Evolutionary conservation across 2,113 vertebrate species (phyloP), one percentile per base, ranked within the genome.

Genomic region (Eolophus roseicapilla): DNA sequence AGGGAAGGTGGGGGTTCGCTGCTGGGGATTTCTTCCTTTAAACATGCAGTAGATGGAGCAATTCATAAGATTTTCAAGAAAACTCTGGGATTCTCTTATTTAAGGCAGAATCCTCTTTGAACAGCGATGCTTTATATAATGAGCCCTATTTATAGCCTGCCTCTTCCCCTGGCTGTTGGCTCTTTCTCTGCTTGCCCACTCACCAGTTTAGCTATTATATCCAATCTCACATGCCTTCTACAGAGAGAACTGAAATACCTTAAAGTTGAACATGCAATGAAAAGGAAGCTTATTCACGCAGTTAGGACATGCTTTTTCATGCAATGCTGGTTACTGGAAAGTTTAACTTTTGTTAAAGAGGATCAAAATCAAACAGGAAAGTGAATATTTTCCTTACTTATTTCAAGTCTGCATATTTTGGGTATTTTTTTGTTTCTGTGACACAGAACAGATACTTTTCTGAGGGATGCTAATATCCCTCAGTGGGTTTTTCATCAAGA

Each of bases 331-430:
- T 81, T 64, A 82, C 60, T 52, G 47, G 23, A 6, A 93, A 74
- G 41, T 63, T 79, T 41, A 90, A 77, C 82, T 96, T 90, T 28
- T 70, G 64, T 83, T 77, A 74, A 33, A 90, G 60, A 75, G 41
- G 53, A 67, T 1, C 41, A 46, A 74, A 94, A 88, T 65, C 73
- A 92, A 86, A 47, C 77, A 96, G 76, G 86, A 86, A 86, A 88
- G 76, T 20, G 71, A 28, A 1, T 92, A 74, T 81, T 94, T 90
- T 93, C 59, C 75, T 82, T 77, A 57, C 64, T 90, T 86, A 70
- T 75, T 94, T 94, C 76, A 86, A 83, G 73, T 20, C 29, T 24
- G 77, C 47, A 4, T 43, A 90, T 83, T 92, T 88, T 21, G 80
- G 71, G 68, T 37, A 46, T 6, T 41, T 69, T 77, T 92, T 76